A percentile compares a stretch with the other conserved stretches of the same genome.
Evolutionary conservation across 2,113 vertebrate genomes (phyloP).

Genomic region (Notothenia rossii): DNA sequence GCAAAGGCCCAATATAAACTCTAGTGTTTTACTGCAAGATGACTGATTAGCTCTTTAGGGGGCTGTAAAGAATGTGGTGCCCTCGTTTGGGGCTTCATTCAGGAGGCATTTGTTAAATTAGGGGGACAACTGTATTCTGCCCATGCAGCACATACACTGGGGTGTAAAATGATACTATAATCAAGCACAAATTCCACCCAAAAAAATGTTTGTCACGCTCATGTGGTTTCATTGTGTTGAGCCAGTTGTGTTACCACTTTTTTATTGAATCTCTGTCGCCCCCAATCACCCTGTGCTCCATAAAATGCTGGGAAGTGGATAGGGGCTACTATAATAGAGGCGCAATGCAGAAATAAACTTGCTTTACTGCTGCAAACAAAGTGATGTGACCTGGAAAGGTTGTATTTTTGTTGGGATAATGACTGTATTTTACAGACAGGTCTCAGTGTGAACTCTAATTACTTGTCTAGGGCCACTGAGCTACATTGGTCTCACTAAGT

Average conservation of each 20-base stretch:
- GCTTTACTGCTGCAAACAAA: slow-evolving; percentile 96
- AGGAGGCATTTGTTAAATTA: slow-evolving; percentile 66
- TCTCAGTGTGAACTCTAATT: slow-evolving; percentile 79
- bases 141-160: slow-evolving; percentile 17
- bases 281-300: slow-evolving; percentile 93
- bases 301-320: slow-evolving; percentile 95
- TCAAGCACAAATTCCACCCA: slow-evolving; percentile 45
- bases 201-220: slow-evolving; percentile 27
- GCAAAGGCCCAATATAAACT: slow-evolving; percentile 68
- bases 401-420: slow-evolving; percentile 92
- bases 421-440: slow-evolving; percentile 86
- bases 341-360: slow-evolving; percentile 97
- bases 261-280: slow-evolving; percentile 93
- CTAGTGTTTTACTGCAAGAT: slow-evolving; percentile 70
- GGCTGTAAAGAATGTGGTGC: slow-evolving; percentile 66
- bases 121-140: slow-evolving; percentile 49
- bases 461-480: slow-evolving; percentile 75
- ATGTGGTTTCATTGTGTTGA: slow-evolving; percentile 42
- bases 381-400: slow-evolving; percentile 96
- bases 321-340: slow-evolving; percentile 91
- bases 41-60: slow-evolving; percentile 79
- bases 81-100: slow-evolving; percentile 52
- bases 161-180: slow-evolving; percentile 54
- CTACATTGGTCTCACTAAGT: slow-evolving; percentile 66
- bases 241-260: slow-evolving; percentile 73